A percentile compares a stretch with the other conserved stretches of the same genome.
These are phyloP conservation scores for Neoarius graeffei DNA, from an alignment of 2,113 vertebrate genomes.

Conservation along the genomic window DNA sequence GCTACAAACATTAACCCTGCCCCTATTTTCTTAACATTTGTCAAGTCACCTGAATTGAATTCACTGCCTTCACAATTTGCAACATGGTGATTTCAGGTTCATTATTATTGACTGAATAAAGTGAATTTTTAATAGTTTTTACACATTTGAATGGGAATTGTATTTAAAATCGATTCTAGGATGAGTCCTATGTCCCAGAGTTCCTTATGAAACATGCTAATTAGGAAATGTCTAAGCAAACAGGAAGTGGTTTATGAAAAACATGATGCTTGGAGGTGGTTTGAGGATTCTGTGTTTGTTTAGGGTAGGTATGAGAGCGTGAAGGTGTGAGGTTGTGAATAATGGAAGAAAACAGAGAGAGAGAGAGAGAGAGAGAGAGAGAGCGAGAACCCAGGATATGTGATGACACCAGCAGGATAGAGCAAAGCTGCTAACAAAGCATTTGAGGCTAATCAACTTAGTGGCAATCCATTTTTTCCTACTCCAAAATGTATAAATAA, in stretches of 20 bases:
- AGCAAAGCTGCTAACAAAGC: constrained; percentile 68
- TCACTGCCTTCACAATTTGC: not conserved
- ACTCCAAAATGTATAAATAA: constrained; percentile 65
- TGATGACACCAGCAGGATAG: constrained; percentile 49
- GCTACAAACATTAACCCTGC: not conserved
- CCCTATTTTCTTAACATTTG: not conserved
- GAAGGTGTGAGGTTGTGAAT: constrained; percentile 45
- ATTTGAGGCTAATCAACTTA: constrained; percentile 64
- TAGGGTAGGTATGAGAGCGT: not conserved
- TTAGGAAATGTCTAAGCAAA: not conserved
- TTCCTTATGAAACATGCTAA: not conserved
- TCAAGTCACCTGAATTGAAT: not conserved
- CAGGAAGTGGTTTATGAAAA: not conserved
- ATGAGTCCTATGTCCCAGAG: not conserved
- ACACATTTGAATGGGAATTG: not conserved
- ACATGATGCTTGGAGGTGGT: not conserved
- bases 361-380: not conserved
- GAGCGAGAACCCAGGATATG: not conserved
- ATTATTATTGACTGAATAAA: not conserved
- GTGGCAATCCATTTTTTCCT: constrained; percentile 57
- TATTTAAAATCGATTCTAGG: not conserved
- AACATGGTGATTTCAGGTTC: not conserved
- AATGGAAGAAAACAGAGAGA: constrained; percentile 38
- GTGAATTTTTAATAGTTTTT: too few species aligned
- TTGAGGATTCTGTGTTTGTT: constrained; percentile 1